Percentiles rank a stretch among this genome's conserved stretches.
phyloP scores from a whole-genome alignment of 2,797 vertebrate genomes.

The Tympanoctomys barrerae region DNA sequence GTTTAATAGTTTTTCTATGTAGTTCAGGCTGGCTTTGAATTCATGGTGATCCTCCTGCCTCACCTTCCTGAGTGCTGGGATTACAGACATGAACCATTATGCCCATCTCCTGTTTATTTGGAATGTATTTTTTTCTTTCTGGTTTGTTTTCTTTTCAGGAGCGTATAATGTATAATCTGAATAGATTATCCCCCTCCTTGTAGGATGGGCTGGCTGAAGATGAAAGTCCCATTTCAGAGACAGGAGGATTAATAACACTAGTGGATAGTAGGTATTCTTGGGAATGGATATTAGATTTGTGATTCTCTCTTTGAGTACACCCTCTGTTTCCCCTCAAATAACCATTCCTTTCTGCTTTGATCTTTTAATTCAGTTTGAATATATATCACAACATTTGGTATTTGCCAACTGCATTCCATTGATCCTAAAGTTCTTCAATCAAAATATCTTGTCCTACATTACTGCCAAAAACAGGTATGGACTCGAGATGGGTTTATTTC shows the following conservation, averaged over 20 bases:
- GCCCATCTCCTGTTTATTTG: background rate
- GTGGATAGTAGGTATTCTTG: background rate
- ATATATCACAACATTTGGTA: slow-evolving; percentile 97
- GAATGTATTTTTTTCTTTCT: slow-evolving; percentile 53
- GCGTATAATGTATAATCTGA: background rate
- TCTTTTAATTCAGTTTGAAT: slow-evolving; percentile 94
- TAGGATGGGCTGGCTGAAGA: background rate
- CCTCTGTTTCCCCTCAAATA: slow-evolving; percentile 9
- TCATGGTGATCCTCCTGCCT: background rate
- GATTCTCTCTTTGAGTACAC: background rate
- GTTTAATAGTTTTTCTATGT: background rate
- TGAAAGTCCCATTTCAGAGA: slow-evolving; percentile 10
- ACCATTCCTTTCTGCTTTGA: slow-evolving; percentile 58
- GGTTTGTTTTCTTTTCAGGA: slow-evolving; percentile 31
- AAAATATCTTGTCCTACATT: slow-evolving; percentile 99
- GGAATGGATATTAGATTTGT: slow-evolving; percentile 25
- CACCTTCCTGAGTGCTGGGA: background rate
- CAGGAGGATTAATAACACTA: slow-evolving; percentile 2
- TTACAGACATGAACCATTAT: background rate
- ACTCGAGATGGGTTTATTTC: slow-evolving; percentile 46
- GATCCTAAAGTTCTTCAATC: slow-evolving; percentile 99
- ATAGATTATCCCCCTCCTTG: background rate
- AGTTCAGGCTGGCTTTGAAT: background rate
- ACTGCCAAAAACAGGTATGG: slow-evolving; percentile 98
- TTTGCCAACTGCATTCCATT: slow-evolving; percentile 99